Evolutionary conservation across 2,888 invertebrate species (phyloP), one percentile per base, ranked within the genome.

Genomic region (Agelastica alni): DNA sequence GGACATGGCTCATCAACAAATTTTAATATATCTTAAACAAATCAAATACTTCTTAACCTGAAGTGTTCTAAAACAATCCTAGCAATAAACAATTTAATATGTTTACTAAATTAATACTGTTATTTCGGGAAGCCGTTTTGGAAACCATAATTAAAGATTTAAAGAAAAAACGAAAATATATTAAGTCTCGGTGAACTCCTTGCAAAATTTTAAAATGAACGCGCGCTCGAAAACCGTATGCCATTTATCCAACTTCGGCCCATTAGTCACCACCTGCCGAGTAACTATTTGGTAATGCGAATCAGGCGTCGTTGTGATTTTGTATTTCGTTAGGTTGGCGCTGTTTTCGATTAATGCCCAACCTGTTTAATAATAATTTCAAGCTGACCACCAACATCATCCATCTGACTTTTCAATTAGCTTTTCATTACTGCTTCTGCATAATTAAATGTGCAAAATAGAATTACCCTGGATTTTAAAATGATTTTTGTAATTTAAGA

Each of bases 281-380:
- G n/a, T 10, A 39, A 30, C 60, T 59, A 61, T 62, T 66, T 41
- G 64, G 63, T 61, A 64, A 63, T 63, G 58, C 62, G 49, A 48
- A 56, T 58, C 62, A 59, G 59, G 63, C 59, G 59, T 52, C 36
- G 51, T 37, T 16, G 36, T 46, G 46, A 46, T 46, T 46, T 34
- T 44, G 42, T 42, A 64, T 63, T 64, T 58, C 56, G 60, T 59
- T 58, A 59, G 61, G 60, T 62, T 64, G 61, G 61, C 62, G 61
- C 64, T 62, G 63, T 61, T 65, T 66, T 66, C 66, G 64, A 67
- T 68, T 66, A 68, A 66, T 63, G 59, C 60, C 14, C 14, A 16
- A 42, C 42, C 14, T 41, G 26, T 42, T 42, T 28, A 22, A 42
- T 45, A 63, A 62, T 64, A 59, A 60, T 60, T 58, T 60, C 49